Conservation (phyloP, 1,140 invertebrate species). For the Drosophila albomicans region DNA sequence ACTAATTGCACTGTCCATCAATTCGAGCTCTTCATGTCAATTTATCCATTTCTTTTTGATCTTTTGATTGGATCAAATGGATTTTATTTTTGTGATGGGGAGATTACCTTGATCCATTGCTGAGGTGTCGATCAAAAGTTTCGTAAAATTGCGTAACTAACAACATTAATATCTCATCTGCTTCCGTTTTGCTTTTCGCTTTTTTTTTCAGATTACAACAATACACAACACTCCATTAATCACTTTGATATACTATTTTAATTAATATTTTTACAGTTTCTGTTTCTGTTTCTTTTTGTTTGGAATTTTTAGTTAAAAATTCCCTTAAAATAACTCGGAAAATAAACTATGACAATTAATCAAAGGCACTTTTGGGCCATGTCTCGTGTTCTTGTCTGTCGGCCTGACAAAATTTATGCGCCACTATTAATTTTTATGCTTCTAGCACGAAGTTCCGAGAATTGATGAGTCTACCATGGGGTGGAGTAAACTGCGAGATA, state of each 20-base stretch:
- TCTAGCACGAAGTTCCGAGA: slow-evolving; percentile 45
- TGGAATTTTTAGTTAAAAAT: slow-evolving; percentile 30
- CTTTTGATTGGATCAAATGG: slow-evolving; percentile 6
- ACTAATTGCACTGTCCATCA: slow-evolving; percentile 21
- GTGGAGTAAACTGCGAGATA: neutral
- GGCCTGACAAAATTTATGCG: slow-evolving; percentile 53
- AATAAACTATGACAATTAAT: slow-evolving; percentile 50
- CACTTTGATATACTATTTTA: slow-evolving; percentile 22
- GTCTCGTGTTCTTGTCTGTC: slow-evolving; percentile 39
- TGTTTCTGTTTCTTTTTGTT: neutral
- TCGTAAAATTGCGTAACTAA: slow-evolving; percentile 2
- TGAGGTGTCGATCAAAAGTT: slow-evolving; percentile 32
- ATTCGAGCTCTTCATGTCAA: neutral
- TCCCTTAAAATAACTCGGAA: slow-evolving; percentile 33
- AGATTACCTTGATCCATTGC: slow-evolving; percentile 9
- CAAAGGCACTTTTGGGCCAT: slow-evolving; percentile 41
- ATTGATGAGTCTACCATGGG: slow-evolving; percentile 24
- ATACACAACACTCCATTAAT: slow-evolving; percentile 19
- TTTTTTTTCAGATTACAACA: neutral
- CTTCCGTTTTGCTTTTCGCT: neutral
- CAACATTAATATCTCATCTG: slow-evolving; percentile 9
- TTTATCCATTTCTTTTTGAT: slow-evolving; percentile 10
- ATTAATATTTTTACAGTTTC: slow-evolving; percentile 13
- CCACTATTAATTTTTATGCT: slow-evolving; percentile 52
- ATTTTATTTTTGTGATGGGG: neutral